Conservation (phyloP, 2,888 invertebrate species). For the Lypha dubia region DNA sequence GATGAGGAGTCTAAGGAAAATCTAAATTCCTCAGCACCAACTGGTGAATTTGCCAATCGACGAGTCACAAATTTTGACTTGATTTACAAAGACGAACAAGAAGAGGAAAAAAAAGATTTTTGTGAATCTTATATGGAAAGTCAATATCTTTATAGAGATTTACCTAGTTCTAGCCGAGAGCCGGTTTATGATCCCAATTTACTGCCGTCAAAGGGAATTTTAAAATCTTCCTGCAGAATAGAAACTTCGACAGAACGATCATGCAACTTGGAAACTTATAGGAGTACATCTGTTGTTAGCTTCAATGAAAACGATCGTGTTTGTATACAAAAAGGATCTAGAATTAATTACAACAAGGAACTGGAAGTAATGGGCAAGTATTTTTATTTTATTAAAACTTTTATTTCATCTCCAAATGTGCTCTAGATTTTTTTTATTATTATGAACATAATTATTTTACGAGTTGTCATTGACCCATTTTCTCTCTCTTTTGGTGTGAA, state of each 20-base stretch:
- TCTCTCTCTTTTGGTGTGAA: no score
- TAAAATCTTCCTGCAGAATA: constrained; percentile 8
- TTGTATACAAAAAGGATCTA: not conserved
- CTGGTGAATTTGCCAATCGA: not conserved
- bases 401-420: no score
- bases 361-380: constrained; percentile 22
- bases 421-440: no score
- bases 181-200: constrained; percentile 7
- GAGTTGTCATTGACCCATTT: no score
- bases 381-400: no score
- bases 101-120: no score
- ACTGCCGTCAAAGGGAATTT: constrained; percentile 42
- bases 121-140: not conserved
- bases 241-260: not conserved
- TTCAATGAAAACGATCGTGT: not conserved
- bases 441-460: no score
- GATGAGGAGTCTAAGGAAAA: not conserved
- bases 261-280: constrained; percentile 14
- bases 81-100: not conserved
- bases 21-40: not conserved
- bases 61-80: not conserved
- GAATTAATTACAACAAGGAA: not conserved
- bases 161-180: not conserved
- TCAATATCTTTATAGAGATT: not conserved
- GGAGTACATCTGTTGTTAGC: constrained; percentile 21